A percentile compares a stretch with the other conserved stretches of the same genome.
These are phyloP conservation scores for Molothrus ater DNA, from an alignment of 2,797 vertebrate species.

Conservation along the genomic window DNA sequence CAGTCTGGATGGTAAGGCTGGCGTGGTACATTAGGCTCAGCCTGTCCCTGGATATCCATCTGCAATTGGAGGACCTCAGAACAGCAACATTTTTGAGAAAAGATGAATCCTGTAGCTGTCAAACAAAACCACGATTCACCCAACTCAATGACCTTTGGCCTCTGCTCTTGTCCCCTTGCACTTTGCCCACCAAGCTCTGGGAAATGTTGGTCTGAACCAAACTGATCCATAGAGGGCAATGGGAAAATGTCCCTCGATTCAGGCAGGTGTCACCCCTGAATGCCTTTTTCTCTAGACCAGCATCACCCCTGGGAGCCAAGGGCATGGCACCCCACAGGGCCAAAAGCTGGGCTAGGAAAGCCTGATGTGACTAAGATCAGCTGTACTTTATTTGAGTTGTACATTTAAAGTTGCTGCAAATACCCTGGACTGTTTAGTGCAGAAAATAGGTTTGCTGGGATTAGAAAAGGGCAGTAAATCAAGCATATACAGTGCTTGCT, in stretches of 20 bases:
- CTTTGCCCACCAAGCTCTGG: not conserved
- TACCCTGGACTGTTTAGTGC: not conserved
- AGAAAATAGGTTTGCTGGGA: constrained; percentile 37
- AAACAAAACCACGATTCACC: not conserved
- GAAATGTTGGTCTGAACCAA: not conserved
- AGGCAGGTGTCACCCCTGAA: not conserved
- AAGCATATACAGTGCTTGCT: not conserved
- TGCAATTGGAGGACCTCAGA: not conserved
- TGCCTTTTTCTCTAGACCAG: not conserved
- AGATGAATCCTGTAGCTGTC: not conserved
- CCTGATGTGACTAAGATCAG: not conserved
- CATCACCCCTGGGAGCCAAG: not conserved
- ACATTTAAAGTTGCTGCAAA: constrained; percentile 8
- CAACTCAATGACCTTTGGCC: not conserved
- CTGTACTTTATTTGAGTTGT: not conserved
- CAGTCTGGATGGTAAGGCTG: not conserved
- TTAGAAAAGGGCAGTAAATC: constrained; percentile 37
- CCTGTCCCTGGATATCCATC: not conserved
- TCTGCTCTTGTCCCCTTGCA: not conserved
- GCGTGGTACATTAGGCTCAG: not conserved
- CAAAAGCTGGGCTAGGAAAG: not conserved
- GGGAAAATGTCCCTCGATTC: fast-evolving
- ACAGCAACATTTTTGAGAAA: not conserved
- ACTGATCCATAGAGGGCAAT: not conserved
- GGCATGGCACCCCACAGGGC: not conserved